phyloP scores from a whole-genome alignment of 1,140 invertebrate genomes.

The Galleria mellonella region DNA sequence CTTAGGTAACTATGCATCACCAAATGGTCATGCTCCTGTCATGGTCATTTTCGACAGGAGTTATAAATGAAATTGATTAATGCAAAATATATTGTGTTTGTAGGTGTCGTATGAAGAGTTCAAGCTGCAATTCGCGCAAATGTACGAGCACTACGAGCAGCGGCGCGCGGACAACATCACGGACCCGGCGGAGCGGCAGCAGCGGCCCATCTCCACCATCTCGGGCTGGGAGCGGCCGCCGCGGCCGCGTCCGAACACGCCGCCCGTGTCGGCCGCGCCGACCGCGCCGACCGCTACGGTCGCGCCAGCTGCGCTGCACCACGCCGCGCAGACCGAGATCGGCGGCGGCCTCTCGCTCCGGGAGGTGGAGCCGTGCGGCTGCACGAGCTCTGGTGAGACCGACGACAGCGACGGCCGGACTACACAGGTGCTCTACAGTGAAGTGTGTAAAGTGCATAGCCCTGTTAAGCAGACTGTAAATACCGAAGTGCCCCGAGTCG shows the following conservation, averaged over 20 bases:
- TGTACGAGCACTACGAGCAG: slow-evolving; percentile 98
- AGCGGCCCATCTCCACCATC: slow-evolving; percentile 95
- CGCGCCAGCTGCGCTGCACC: slow-evolving; percentile 60
- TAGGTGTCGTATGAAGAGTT: slow-evolving; percentile 98
- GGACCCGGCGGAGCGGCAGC: slow-evolving; percentile 92
- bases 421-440: slow-evolving; percentile 65
- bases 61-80: too few species aligned
- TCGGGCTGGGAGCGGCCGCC: slow-evolving; percentile 89
- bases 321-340: slow-evolving; percentile 73
- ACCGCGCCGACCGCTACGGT: slow-evolving; percentile 42
- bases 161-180: slow-evolving; percentile 95
- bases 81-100: slow-evolving; percentile 4
- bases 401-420: slow-evolving; percentile 54
- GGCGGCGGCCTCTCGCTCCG: slow-evolving; percentile 63
- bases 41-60: too few species aligned
- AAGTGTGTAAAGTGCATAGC: slow-evolving; percentile 70
- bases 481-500: slow-evolving; percentile 33
- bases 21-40: too few species aligned
- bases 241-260: slow-evolving; percentile 40
- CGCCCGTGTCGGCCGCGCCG: slow-evolving; percentile 72
- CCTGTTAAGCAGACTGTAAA: slow-evolving; percentile 40
- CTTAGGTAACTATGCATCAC: too few species aligned
- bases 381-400: slow-evolving; percentile 27
- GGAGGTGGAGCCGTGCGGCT: slow-evolving; percentile 61
- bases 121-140: slow-evolving; percentile 94